Evolutionary conservation across 2,888 invertebrate species (phyloP).

Genomic region (Rotaria sp.): DNA sequence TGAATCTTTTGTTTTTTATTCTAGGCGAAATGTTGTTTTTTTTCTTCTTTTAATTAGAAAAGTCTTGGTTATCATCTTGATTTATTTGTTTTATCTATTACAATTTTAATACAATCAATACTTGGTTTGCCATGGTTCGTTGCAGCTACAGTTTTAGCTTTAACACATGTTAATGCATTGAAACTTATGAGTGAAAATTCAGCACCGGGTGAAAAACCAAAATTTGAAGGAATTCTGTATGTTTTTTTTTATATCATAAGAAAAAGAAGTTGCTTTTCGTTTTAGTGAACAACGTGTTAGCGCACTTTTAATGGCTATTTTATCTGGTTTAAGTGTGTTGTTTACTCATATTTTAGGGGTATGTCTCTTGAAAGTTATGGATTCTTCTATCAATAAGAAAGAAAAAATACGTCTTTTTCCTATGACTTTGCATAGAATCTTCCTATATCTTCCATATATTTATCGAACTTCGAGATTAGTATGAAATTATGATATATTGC

Average conservation of each 20-base stretch:
- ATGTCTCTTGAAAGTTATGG: slow-evolving; percentile 41
- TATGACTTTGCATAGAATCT: too few species aligned
- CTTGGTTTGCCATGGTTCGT: slow-evolving; percentile 77
- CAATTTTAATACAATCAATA: slow-evolving; percentile 79
- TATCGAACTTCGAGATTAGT: too few species aligned
- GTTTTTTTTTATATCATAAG: not conserved
- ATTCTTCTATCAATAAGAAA: too few species aligned
- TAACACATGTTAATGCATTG: slow-evolving; percentile 90
- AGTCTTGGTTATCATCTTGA: slow-evolving; percentile 33
- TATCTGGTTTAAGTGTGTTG: slow-evolving; percentile 84
- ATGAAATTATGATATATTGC: too few species aligned
- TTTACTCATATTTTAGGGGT: slow-evolving; percentile 73
- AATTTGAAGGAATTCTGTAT: slow-evolving; percentile 77
- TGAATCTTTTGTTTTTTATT: too few species aligned
- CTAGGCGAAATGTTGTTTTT: not conserved
- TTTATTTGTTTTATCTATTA: slow-evolving; percentile 62
- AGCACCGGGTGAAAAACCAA: slow-evolving; percentile 92
- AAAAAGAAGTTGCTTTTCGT: slow-evolving; percentile 17
- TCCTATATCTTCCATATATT: too few species aligned
- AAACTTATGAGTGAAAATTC: slow-evolving; percentile 90
- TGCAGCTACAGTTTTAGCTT: slow-evolving; percentile 90
- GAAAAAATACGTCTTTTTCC: too few species aligned
- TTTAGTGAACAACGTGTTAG: slow-evolving; percentile 70
- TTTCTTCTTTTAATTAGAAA: not conserved
- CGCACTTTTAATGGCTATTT: slow-evolving; percentile 80